Percentiles rank a stretch among this genome's conserved stretches.
These are phyloP conservation scores for Altica lythri DNA, from an alignment of 2,888 invertebrate genomes.

Conservation along the genomic window DNA sequence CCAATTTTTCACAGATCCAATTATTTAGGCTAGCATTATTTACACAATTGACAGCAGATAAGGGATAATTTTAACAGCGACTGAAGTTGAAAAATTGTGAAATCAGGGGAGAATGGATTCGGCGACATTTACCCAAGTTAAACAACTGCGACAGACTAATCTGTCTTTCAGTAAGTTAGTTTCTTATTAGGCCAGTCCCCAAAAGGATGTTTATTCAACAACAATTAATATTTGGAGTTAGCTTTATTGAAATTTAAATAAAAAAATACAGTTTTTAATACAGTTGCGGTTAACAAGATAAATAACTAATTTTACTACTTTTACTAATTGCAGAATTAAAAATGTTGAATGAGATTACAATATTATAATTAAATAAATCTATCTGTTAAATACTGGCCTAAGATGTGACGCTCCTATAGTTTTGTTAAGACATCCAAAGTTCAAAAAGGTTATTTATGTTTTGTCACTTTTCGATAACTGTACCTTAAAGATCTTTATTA, in stretches of 20 bases:
- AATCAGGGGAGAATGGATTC: conserved; percentile 33
- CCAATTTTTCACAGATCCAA: conserved; percentile 31
- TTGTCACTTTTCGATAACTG: conserved; percentile 6
- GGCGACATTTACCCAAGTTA: conserved; percentile 41
- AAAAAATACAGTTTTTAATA: neutral
- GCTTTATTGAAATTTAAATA: neutral
- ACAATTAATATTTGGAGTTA: neutral
- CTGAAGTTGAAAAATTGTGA: conserved; percentile 38
- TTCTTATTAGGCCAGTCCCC: conserved; percentile 15
- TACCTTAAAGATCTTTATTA: too few relatives aligned
- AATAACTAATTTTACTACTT: too few relatives aligned
- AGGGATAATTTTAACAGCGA: conserved; percentile 37
- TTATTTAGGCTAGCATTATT: conserved; percentile 32
- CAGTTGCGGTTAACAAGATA: too few relatives aligned
- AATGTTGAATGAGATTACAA: neutral
- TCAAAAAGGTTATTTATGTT: conserved; percentile 35
- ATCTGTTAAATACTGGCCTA: too few relatives aligned
- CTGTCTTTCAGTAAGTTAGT: conserved; percentile 34
- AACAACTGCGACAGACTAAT: conserved; percentile 41
- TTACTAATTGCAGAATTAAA: too few relatives aligned
- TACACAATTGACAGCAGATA: conserved; percentile 37
- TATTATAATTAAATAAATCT: too few relatives aligned
- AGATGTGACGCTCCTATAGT: neutral
- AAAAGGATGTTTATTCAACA: neutral
- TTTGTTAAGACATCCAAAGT: conserved; percentile 18